phyloP scores from a whole-genome alignment of 2,797 vertebrate species.

The Denticeps clupeoides region DNA sequence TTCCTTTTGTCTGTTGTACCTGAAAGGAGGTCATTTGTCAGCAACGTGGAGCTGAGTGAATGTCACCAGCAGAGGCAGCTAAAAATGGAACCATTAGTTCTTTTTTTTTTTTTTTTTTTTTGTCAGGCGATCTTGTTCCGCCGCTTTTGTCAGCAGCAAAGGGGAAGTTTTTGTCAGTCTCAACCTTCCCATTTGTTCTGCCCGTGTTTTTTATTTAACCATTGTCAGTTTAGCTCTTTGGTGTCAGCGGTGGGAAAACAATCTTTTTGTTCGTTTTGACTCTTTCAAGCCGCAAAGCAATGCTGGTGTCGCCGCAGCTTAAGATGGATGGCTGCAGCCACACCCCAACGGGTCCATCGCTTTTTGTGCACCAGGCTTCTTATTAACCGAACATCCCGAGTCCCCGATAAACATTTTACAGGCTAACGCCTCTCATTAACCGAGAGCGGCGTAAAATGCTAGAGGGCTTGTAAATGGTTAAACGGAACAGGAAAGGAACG shows the following conservation, averaged over 20 bases:
- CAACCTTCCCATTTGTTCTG: neutral
- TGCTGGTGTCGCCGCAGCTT: neutral
- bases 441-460: slow-evolving; percentile 15
- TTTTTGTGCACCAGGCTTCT: slow-evolving; percentile 29
- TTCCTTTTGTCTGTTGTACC: slow-evolving; percentile 29
- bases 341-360: slow-evolving; percentile 12
- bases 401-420: slow-evolving; percentile 25
- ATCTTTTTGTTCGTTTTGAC: too few relatives aligned
- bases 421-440: slow-evolving; percentile 11
- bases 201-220: neutral
- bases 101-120: neutral
- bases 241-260: neutral
- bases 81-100: neutral
- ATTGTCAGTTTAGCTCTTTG: neutral
- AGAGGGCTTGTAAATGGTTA: slow-evolving; percentile 49
- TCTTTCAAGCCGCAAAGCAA: neutral
- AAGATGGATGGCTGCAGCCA: slow-evolving; percentile 20
- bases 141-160: neutral
- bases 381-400: slow-evolving; percentile 38
- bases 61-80: neutral
- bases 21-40: slow-evolving; percentile 50
- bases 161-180: neutral
- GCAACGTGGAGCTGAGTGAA: slow-evolving; percentile 1
- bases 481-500: slow-evolving; percentile 42
- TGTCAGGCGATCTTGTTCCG: neutral